Conservation (phyloP, 1,140 invertebrate species). For the Hyles euphorbiae region DNA sequence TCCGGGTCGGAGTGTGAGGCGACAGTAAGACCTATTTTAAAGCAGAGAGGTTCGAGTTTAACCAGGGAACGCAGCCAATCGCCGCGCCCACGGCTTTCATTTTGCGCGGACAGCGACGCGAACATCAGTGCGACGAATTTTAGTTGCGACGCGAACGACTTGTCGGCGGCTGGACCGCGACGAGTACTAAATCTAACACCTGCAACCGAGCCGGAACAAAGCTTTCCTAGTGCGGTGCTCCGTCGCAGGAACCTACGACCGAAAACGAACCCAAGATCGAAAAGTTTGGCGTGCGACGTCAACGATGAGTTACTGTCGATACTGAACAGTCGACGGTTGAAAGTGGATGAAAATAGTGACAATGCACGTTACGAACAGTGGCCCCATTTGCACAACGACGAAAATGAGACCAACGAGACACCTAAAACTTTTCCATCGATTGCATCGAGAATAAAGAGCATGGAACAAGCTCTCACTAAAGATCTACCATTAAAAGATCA, state of each 20-base stretch:
- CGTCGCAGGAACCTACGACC: conserved; percentile 68
- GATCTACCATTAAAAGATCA: conserved; percentile 48
- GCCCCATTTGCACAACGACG: conserved; percentile 29
- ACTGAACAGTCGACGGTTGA: conserved; percentile 61
- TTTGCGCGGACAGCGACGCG: conserved; percentile 72
- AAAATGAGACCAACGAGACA: conserved; percentile 26
- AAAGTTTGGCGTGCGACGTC: conserved; percentile 66
- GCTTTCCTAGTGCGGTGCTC: conserved; percentile 62
- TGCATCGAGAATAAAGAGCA: conserved; percentile 69
- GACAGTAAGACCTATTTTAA: conserved; percentile 75
- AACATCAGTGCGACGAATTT: conserved; percentile 63
- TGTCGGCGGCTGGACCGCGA: conserved; percentile 60
- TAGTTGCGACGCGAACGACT: conserved; percentile 59
- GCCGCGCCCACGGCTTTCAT: conserved; percentile 75
- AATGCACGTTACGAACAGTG: conserved; percentile 42
- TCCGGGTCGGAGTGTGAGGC: conserved; percentile 73
- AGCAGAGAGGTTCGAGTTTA: conserved; percentile 73
- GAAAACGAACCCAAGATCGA: conserved; percentile 62
- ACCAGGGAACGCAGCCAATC: conserved; percentile 76
- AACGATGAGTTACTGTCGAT: conserved; percentile 69
- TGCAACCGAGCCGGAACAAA: conserved; percentile 47
- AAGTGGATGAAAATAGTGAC: conserved; percentile 67
- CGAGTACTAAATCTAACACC: conserved; percentile 51
- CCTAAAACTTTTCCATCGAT: conserved; percentile 67
- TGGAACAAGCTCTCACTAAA: conserved; percentile 67